phyloP scores from a whole-genome alignment of 2,113 vertebrate genomes.

The Phyllopteryx taeniolatus region DNA sequence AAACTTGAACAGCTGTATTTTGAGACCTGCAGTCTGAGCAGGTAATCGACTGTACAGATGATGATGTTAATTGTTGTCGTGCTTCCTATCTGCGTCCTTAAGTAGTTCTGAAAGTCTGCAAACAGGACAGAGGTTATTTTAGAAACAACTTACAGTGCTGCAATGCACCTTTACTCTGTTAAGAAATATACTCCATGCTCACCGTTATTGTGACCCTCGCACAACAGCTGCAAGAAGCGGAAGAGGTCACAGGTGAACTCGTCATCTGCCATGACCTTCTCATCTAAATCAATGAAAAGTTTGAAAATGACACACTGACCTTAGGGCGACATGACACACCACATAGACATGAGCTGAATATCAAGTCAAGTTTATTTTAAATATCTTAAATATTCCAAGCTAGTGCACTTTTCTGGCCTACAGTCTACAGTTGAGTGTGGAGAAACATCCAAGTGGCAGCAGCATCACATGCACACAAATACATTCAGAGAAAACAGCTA shows the following conservation, averaged over 20 bases:
- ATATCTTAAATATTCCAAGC: no score
- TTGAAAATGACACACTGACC: background rate
- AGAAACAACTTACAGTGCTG: background rate
- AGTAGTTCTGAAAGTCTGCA: constrained; percentile 93
- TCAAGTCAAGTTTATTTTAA: no score
- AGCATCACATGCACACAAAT: constrained; percentile 19
- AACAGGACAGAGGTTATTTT: constrained; percentile 40
- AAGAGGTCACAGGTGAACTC: constrained; percentile 95
- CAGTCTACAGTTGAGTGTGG: constrained; percentile 11
- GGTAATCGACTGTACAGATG: constrained; percentile 94
- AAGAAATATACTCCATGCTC: constrained; percentile 28
- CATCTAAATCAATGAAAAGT: constrained; percentile 69
- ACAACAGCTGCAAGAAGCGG: constrained; percentile 89
- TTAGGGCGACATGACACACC: background rate
- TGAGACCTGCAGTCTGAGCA: constrained; percentile 86
- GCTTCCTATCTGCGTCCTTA: constrained; percentile 90
- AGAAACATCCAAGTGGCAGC: constrained; percentile 19
- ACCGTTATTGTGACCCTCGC: constrained; percentile 95
- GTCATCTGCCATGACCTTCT: constrained; percentile 95
- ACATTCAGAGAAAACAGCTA: constrained; percentile 2
- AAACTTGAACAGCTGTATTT: background rate
- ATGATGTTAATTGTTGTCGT: constrained; percentile 94
- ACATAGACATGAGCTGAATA: background rate
- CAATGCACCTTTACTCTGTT: background rate
- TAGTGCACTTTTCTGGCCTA: constrained; percentile 17